Evolutionary conservation across 2,888 invertebrate genomes (phyloP), one percentile per base, ranked within the genome.

Genomic region (Pinctada fucata): DNA sequence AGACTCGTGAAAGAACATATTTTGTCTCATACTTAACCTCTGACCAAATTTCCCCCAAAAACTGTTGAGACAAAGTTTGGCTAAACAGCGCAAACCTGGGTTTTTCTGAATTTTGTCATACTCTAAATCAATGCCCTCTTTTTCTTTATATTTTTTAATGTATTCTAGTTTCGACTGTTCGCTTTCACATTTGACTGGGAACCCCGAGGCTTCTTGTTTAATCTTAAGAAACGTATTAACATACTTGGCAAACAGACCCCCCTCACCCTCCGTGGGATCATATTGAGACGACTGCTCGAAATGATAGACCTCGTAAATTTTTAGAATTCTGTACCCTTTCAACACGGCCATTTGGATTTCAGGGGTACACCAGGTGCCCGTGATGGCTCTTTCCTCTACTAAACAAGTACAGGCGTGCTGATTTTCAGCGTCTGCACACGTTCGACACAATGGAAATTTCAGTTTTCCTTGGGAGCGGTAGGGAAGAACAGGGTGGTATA

Each of bases 271-370:
- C 10, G 71, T 48, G 4, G 72, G 70, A 63, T 86, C 79, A 71
- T 87, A 87, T 66, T 82, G 51, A 1, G 70, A 80, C 1, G 77
- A 79, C 10, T 75, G 67, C 6, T 67, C 68, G n/a, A 70, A 78
- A 76, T 91, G 86, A 87, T 90, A 92, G 8, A 92, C 87, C 80
- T 91, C 91, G 65, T 84, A 82, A 3, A 91, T 84, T 66, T 90
- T 81, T 0, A 88, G 2, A n/a, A 92, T 83, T 69, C 79, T 77
- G 75, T 92, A 93, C 0, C 90, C 91, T 51, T 83, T 82, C 74
- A 82, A 52, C 0, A 90, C 50, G 4, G 92, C 92, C 79, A 86
- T 88, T 51, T 84, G 50, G 0, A 93, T 69, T 81, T 92, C 92
- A 16, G 88, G 89, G 0, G 87, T 84, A 31, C 91, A 88, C 71